phyloP scores from a whole-genome alignment of 2,113 vertebrate genomes.

The Hiodon alosoides region DNA sequence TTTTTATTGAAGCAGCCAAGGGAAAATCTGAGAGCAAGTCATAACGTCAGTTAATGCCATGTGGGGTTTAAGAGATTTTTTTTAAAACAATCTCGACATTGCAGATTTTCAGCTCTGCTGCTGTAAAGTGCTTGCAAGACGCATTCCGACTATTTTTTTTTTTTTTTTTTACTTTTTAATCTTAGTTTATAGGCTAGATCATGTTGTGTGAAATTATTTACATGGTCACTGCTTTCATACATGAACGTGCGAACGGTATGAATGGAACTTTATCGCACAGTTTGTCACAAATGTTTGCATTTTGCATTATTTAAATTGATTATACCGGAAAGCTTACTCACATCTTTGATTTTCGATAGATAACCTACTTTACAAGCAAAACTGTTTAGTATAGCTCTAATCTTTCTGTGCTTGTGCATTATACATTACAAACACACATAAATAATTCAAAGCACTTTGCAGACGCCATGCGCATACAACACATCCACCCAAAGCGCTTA shows the following conservation, averaged over 20 bases:
- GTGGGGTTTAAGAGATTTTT: too few species aligned
- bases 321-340: background rate
- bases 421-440: background rate
- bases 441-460: constrained; percentile 16
- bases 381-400: background rate
- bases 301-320: background rate
- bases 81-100: too few species aligned
- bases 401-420: background rate
- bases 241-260: too few species aligned
- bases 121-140: too few species aligned
- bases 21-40: too few species aligned
- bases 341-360: background rate
- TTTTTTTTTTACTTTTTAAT: background rate
- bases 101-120: background rate
- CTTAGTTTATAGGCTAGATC: background rate
- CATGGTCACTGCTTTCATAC: too few species aligned
- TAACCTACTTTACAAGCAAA: background rate
- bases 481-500: background rate
- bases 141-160: background rate
- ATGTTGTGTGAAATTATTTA: too few species aligned
- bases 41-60: too few species aligned
- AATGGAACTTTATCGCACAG: too few species aligned
- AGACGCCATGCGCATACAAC: constrained; percentile 6
- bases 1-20: too few species aligned
- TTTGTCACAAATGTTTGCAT: too few species aligned